These are phyloP conservation scores for Parasteatoda tepidariorum DNA, from an alignment of 1,140 invertebrate species.

Conservation along the genomic window DNA sequence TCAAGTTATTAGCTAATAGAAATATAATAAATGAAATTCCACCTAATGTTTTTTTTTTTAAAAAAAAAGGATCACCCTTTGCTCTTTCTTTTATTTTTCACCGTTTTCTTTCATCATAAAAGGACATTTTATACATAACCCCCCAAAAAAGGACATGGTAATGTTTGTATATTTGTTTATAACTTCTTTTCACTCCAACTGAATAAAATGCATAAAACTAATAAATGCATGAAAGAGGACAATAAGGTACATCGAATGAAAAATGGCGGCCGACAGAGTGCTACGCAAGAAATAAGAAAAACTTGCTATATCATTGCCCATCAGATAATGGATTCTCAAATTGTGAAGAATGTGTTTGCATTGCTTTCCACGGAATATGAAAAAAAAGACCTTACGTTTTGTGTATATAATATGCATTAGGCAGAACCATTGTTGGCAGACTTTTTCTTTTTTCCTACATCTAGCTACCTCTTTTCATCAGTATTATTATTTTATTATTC, in stretches of 20 bases:
- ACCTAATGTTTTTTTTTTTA: too few relatives aligned
- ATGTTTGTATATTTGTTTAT: too few relatives aligned
- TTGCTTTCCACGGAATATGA: conserved; percentile 18
- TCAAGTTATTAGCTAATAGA: too few relatives aligned
- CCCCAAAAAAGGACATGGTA: too few relatives aligned
- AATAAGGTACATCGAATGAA: too few relatives aligned
- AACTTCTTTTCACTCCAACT: too few relatives aligned
- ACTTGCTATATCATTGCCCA: conserved; percentile 36
- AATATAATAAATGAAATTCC: too few relatives aligned
- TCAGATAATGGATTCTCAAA: conserved; percentile 59
- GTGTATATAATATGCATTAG: conserved; percentile 56
- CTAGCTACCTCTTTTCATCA: conserved; percentile 39
- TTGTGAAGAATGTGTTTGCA: conserved; percentile 57
- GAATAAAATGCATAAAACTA: neutral
- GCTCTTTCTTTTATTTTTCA: too few relatives aligned
- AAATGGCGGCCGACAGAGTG: neutral
- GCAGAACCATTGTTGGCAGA: conserved; percentile 37
- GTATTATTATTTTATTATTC: conserved; percentile 54
- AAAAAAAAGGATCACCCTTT: too few relatives aligned
- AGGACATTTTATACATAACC: too few relatives aligned
- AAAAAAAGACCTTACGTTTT: conserved; percentile 29
- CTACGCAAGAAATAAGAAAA: conserved; percentile 12
- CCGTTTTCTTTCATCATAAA: too few relatives aligned
- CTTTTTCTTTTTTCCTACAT: conserved; percentile 24
- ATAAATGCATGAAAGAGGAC: too few relatives aligned